These are phyloP conservation scores for Trachelipus rathkii DNA, from an alignment of 1,140 invertebrate species.

Conservation along the genomic window DNA sequence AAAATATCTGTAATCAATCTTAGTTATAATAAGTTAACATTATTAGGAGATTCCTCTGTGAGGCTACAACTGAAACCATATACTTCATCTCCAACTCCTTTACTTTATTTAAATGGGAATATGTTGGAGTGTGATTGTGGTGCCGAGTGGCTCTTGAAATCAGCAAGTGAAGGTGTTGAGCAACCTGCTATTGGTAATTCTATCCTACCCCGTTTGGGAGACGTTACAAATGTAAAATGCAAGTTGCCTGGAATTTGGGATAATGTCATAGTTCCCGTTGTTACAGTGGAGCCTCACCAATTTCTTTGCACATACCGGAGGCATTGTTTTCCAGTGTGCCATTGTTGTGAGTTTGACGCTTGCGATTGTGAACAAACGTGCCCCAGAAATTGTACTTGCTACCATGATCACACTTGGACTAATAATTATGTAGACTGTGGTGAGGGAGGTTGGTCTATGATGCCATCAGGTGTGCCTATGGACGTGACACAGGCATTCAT, in stretches of 20 bases:
- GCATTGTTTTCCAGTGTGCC: no score
- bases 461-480: slow-evolving; percentile 86
- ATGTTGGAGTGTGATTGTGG: slow-evolving; percentile 85
- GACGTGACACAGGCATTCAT: slow-evolving; percentile 87
- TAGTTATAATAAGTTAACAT: no score
- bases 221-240: slow-evolving; percentile 49
- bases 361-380: no score
- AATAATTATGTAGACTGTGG: slow-evolving; percentile 87
- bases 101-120: slow-evolving; percentile 69
- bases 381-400: no score
- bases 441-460: slow-evolving; percentile 67
- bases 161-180: slow-evolving; percentile 51
- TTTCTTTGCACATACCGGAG: slow-evolving; percentile 71
- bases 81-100: no score
- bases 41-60: no score
- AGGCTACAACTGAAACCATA: no score
- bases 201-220: slow-evolving; percentile 49
- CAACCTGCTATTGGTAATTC: slow-evolving; percentile 38
- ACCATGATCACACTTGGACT: no score
- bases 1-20: no score
- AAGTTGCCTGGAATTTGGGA: slow-evolving; percentile 48
- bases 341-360: no score
- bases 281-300: slow-evolving; percentile 79
- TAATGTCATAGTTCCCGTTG: slow-evolving; percentile 50
- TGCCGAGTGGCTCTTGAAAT: slow-evolving; percentile 83